Percentiles rank a stretch among this genome's conserved stretches.
Evolutionary conservation across 2,888 invertebrate genomes (phyloP).

Genomic region (Cerceris rybyensis): DNA sequence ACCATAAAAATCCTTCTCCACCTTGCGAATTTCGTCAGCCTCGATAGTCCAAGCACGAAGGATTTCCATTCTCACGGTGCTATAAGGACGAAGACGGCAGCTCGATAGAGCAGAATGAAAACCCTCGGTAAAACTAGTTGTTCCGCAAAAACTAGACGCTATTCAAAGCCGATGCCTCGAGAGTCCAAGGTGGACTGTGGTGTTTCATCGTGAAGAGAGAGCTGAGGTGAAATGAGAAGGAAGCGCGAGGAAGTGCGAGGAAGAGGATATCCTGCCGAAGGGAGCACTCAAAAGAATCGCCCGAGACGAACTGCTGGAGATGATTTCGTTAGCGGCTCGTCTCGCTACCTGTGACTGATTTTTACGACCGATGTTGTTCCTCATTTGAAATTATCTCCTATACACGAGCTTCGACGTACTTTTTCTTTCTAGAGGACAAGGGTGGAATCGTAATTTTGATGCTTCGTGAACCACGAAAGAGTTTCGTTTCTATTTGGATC

Average conservation of each 20-base stretch:
- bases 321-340: no score
- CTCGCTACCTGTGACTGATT: no score
- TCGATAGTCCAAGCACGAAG: neutral
- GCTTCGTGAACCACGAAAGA: no score
- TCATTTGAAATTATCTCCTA: no score
- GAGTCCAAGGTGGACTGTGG: conserved; percentile 36
- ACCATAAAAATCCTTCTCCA: conserved; percentile 20
- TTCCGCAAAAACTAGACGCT: conserved; percentile 75
- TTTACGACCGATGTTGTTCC: no score
- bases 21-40: conserved; percentile 27
- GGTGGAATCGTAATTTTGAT: no score
- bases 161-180: conserved; percentile 70
- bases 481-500: no score
- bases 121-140: conserved; percentile 73
- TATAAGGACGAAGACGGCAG: conserved; percentile 26
- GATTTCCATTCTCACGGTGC: conserved; percentile 64
- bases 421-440: no score
- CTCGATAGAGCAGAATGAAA: conserved; percentile 68
- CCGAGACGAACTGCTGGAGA: neutral
- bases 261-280: conserved; percentile 4
- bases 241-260: conserved; percentile 49
- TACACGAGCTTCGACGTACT: no score
- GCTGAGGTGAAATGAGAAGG: conserved; percentile 36
- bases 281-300: conserved; percentile 9
- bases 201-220: conserved; percentile 35